Conservation (phyloP, 2,888 invertebrate species). For the Chesias legatella region DNA sequence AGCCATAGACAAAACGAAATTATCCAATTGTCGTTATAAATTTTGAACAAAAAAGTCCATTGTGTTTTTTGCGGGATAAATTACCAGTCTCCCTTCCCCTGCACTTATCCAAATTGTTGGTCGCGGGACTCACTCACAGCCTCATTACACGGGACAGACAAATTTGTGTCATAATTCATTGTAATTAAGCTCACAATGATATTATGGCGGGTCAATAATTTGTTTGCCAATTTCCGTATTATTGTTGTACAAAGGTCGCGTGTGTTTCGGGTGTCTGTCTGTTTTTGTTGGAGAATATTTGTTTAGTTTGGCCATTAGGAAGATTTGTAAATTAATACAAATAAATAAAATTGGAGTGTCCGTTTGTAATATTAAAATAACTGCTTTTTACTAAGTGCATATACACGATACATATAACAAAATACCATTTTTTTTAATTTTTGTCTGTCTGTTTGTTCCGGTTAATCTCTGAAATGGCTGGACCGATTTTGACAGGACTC, state of each 20-base stretch:
- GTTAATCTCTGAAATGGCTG: too few relatives aligned
- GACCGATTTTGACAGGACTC: too few relatives aligned
- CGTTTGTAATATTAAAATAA: too few relatives aligned
- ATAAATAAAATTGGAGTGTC: too few relatives aligned
- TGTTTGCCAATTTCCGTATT: slow-evolving; percentile 23
- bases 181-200: slow-evolving; percentile 28
- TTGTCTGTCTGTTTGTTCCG: too few relatives aligned
- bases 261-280: slow-evolving; percentile 2
- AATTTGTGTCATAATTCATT: slow-evolving; percentile 28
- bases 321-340: too few relatives aligned
- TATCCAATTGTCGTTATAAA: slow-evolving; percentile 10
- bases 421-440: too few relatives aligned
- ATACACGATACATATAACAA: too few relatives aligned
- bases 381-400: too few relatives aligned
- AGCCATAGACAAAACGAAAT: neutral
- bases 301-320: neutral
- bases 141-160: slow-evolving; percentile 37
- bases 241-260: slow-evolving; percentile 19
- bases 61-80: slow-evolving; percentile 21
- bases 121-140: slow-evolving; percentile 38
- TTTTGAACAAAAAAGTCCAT: slow-evolving; percentile 10
- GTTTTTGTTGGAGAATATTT: slow-evolving; percentile 10
- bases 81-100: slow-evolving; percentile 20
- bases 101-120: slow-evolving; percentile 34
- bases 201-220: slow-evolving; percentile 19